phyloP scores from a whole-genome alignment of 2,888 invertebrate species.

The Nemoura dubitans region DNA sequence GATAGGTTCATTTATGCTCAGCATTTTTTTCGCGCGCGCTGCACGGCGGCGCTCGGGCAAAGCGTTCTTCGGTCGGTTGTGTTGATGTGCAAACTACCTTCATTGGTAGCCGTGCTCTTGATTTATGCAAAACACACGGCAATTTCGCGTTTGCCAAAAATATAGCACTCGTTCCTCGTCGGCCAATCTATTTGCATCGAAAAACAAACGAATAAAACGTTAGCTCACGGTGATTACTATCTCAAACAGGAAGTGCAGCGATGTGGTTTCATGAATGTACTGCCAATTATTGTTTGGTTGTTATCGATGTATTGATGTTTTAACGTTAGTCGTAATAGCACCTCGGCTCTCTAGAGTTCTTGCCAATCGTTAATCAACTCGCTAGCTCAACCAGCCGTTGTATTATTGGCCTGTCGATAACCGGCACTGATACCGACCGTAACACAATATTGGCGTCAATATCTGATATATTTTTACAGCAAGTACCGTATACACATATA shows the following conservation, averaged over 20 bases:
- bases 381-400: background rate
- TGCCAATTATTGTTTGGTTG: background rate
- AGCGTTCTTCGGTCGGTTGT: too few species aligned
- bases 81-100: too few species aligned
- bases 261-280: background rate
- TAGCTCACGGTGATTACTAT: background rate
- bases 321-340: background rate
- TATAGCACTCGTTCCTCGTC: background rate
- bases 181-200: background rate
- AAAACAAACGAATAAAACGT: background rate
- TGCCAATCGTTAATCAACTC: background rate
- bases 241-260: background rate
- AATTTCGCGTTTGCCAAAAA: background rate
- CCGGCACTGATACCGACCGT: background rate
- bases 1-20: background rate
- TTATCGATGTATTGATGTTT: background rate
- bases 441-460: background rate
- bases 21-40: background rate
- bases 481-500: background rate
- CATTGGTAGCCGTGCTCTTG: too few species aligned
- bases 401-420: background rate
- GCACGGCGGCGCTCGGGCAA: background rate
- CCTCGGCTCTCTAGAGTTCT: background rate
- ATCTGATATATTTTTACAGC: background rate
- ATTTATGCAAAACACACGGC: background rate